phyloP scores from a whole-genome alignment of 2,797 vertebrate genomes.

The Ctenopoma multispine region DNA sequence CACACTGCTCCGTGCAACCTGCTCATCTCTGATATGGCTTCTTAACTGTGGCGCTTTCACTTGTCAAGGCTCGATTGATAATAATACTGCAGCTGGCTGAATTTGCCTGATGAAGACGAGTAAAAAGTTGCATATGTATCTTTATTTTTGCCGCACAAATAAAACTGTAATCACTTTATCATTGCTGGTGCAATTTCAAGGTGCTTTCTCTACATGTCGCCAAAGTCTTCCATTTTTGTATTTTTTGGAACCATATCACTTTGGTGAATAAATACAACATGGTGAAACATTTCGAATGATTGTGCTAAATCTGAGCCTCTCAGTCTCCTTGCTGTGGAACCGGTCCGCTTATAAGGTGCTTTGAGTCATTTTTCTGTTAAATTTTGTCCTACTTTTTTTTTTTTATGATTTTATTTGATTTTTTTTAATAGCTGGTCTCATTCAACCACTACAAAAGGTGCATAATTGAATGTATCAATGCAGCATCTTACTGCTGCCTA shows the following conservation, averaged over 20 bases:
- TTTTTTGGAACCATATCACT: conserved; percentile 60
- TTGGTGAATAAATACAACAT: conserved; percentile 48
- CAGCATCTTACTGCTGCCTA: conserved; percentile 44
- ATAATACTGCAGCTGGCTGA: conserved; percentile 78
- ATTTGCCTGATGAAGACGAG: conserved; percentile 41
- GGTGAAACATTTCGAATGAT: conserved; percentile 40
- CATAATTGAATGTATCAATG: conserved; percentile 53
- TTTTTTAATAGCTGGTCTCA: conserved; percentile 74
- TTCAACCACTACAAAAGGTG: conserved; percentile 79
- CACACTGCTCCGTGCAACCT: conserved; percentile 45
- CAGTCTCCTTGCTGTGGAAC: conserved; percentile 55
- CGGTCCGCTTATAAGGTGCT: conserved; percentile 80
- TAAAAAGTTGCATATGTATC: conserved; percentile 58
- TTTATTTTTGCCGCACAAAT: conserved; percentile 43
- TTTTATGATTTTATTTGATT: conserved; percentile 16
- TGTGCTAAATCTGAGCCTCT: conserved; percentile 62
- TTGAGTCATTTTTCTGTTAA: conserved; percentile 61
- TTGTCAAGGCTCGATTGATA: conserved; percentile 48
- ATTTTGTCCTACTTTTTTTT: conserved; percentile 4
- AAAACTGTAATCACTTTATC: conserved; percentile 26
- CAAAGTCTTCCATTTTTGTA: conserved; percentile 29
- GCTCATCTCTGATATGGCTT: conserved; percentile 77
- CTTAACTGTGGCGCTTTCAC: conserved; percentile 61
- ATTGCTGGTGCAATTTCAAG: conserved; percentile 75
- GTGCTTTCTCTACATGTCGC: conserved; percentile 47